Evolutionary conservation across 2,888 invertebrate species (phyloP), one percentile per base, ranked within the genome.

Genomic region (Oscheius onirici): DNA sequence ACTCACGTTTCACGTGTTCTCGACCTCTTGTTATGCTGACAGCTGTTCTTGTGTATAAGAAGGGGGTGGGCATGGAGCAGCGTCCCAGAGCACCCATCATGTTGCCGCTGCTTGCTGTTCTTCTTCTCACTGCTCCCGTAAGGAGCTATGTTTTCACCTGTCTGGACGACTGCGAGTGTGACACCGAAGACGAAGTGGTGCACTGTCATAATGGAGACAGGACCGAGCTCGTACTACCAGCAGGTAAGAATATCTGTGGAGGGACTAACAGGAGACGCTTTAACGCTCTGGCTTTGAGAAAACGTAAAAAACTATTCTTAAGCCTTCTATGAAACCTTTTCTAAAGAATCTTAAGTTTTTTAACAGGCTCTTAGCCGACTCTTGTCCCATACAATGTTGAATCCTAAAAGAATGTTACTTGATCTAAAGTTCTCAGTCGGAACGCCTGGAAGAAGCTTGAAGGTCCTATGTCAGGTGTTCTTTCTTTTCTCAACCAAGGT

Each of bases 181-280:
- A 85, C 60, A 85, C 85, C 3, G 78, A 78, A n/a, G 85, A 83
- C 51, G 84, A 84, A 54, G 75, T 83, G 6, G 76, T 85, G 57
- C 84, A 84, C 58, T 85, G 85, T 69, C 84, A 85, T 76, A 84
- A 84, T 68, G 80, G 80, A 40, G 73, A 79, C 2, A 76, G 83
- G 24, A 78, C 73, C 0, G 69, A 79, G 26, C 66, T 85, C 11
- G 52, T 72, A n/a, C 73, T 84, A 0, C 84, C 84, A 8, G 55
- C 55, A 49, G 68, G 76, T 74, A 43, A 63, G 63, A 24, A 34
- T 55, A 22, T 52, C 13, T 20, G 8, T 51, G 13, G 10, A 43
- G 43, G 43, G 43, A 43, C 13, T 43, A 13, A 8, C 43, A 43
- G 43, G 13, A 43, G 43, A 11, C 43, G 8, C 8, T 43, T 11